Base-by-base conservation (phyloP, 1,140 invertebrate genomes). In the Drosophila triauraria region DNA sequence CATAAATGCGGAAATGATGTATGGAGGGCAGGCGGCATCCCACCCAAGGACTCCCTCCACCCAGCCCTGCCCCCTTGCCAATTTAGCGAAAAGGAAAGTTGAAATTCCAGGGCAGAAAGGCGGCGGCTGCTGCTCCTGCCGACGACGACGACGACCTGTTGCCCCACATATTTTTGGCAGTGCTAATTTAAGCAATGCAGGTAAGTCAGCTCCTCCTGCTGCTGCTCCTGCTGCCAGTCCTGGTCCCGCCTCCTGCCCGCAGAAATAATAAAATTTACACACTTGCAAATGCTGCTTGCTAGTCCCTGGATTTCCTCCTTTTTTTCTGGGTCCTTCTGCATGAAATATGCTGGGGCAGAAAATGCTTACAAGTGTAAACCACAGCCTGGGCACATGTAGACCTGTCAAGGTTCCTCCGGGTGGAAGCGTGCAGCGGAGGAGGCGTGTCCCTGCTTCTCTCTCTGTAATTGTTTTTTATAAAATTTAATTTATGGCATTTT, bases 351-450 rank as follows among this genome's bases (percentile, higher is more conserved):
- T 79, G 38, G 58, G 83, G 62, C 69, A 78, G 74, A 85, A 70
- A 87, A 87, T 86, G 85, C 85, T 90, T 88, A 88, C 85, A 88
- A 88, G 85, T 88, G 81, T 88, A 88, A 88, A 90, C 85, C 85
- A 90, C 85, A 90, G 85, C 70, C 72, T 67, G 63, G 74, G 85
- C 78, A 79, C 81, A 85, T 90, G 81, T 90, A 81, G 60, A 84
- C 63, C 75, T 85, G 85, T 88, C 84, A 80, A 72, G 67, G 62
- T 64, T 54, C 62, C 32, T 47, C 63, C 46, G 57, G 17, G 57
- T 20, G 59, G 46, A 20, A 38, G 27, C 40, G 20, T 12, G 51
- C 43, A 57, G 25, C 2, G 35, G 47, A 1, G 44, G 47, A 43
- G 78, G 57, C 74, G 81, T 77, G 57, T 70, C 54, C 62, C 82